Evolutionary conservation across 1,140 invertebrate species (phyloP).

Genomic region (Zophobas morio): DNA sequence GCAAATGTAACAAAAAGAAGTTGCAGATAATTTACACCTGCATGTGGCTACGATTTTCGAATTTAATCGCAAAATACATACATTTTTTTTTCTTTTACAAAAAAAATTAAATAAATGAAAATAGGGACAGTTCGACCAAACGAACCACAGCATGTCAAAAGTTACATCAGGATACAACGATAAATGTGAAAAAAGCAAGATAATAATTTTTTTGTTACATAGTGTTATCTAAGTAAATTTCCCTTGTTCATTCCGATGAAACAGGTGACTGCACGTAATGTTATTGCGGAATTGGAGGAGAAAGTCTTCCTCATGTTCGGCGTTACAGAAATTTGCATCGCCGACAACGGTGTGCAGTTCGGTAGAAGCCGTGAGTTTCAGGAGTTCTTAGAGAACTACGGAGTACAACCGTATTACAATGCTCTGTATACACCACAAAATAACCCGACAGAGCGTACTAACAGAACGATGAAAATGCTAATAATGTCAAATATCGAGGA

Average conservation of each 20-base stretch:
- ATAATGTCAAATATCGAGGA: constrained; percentile 16
- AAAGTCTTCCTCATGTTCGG: constrained; percentile 53
- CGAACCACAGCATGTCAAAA: no score
- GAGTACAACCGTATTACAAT: constrained; percentile 47
- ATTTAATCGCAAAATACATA: no score
- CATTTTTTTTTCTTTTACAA: no score
- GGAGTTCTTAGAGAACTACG: constrained; percentile 43
- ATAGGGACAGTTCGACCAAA: no score
- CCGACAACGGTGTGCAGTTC: constrained; percentile 59
- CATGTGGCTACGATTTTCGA: no score
- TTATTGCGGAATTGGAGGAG: constrained; percentile 53
- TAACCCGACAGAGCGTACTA: constrained; percentile 36
- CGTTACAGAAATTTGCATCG: constrained; percentile 47
- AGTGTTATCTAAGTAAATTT: constrained; percentile 63
- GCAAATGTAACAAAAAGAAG: no score
- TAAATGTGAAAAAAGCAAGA: no score
- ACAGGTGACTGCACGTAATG: constrained; percentile 22
- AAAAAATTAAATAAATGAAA: no score
- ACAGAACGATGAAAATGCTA: constrained; percentile 46
- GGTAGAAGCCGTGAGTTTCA: constrained; percentile 46
- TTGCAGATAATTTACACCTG: no score
- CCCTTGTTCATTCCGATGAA: constrained; percentile 44
- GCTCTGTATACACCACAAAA: constrained; percentile 55
- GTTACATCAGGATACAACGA: no score
- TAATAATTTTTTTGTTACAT: no score